Conservation (phyloP, 2,797 vertebrate genomes). For the Oryzias sinensis region DNA sequence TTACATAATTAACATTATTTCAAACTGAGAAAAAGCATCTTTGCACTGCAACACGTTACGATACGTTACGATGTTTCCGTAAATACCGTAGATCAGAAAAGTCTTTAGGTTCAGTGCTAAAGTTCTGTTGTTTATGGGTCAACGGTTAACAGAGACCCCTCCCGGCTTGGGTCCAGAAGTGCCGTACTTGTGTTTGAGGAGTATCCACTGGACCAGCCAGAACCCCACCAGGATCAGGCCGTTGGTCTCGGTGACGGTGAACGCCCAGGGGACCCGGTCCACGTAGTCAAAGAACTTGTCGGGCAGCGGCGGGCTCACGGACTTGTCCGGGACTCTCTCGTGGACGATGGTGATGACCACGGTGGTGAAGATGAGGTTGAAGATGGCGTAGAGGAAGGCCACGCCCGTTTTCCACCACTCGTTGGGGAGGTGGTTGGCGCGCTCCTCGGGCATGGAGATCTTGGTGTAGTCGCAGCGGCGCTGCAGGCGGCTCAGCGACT, state of each 20-base stretch:
- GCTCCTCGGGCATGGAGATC: constrained; percentile 81
- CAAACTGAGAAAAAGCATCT: too few species aligned
- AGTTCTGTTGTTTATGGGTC: too few species aligned
- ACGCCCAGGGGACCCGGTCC: constrained; percentile 90
- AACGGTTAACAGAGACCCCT: too few species aligned
- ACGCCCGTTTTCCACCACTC: constrained; percentile 98
- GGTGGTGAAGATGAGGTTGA: constrained; percentile 89
- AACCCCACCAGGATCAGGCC: constrained; percentile 87
- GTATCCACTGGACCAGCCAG: constrained; percentile 90
- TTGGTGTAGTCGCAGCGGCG: constrained; percentile 87
- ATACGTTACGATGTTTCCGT: too few species aligned
- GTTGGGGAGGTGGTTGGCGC: constrained; percentile 76
- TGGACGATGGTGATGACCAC: constrained; percentile 94
- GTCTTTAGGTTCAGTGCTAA: too few species aligned
- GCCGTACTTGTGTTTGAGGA: constrained; percentile 92
- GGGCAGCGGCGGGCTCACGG: constrained; percentile 89
- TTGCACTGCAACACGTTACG: too few species aligned
- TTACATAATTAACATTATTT: too few species aligned
- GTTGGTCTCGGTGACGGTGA: constrained; percentile 93
- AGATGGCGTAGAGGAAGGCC: constrained; percentile 87
- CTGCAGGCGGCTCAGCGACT: constrained; percentile 75
- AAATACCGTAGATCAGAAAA: too few species aligned
- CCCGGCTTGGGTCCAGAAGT: too few species aligned
- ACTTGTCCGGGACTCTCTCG: constrained; percentile 93
- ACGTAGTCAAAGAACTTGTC: constrained; percentile 98